These are phyloP conservation scores for Callionymus lyra DNA, from an alignment of 2,113 vertebrate species.

Conservation along the genomic window DNA sequence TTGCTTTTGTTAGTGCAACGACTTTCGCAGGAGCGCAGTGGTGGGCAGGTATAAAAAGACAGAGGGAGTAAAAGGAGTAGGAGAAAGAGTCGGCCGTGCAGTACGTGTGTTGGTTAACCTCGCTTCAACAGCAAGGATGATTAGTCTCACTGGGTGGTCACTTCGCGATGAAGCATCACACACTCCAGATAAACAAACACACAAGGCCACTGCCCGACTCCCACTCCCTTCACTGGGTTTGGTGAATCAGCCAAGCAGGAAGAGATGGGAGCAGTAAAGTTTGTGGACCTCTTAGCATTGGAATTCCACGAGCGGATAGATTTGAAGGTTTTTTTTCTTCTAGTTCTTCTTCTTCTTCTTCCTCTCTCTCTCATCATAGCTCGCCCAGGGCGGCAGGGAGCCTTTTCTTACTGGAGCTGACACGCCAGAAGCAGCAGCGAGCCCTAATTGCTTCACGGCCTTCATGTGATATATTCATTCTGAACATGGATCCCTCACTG, in stretches of 20 bases:
- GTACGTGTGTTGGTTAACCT: conserved; percentile 26
- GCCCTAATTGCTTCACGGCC: conserved; percentile 53
- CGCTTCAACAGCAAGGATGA: conserved; percentile 27
- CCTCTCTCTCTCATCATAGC: conserved; percentile 15
- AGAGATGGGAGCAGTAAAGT: conserved; percentile 22
- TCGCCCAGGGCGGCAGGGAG: conserved; percentile 31
- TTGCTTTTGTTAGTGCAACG: too few species aligned
- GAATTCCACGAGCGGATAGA: conserved; percentile 28
- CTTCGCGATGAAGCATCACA: conserved; percentile 34
- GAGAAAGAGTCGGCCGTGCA: neutral
- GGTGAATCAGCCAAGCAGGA: conserved; percentile 24
- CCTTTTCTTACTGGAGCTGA: conserved; percentile 45
- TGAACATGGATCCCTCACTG: conserved; percentile 32
- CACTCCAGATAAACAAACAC: conserved; percentile 12
- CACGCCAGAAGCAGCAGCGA: conserved; percentile 34
- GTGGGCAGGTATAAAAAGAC: conserved; percentile 1
- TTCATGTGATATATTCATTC: conserved; percentile 32
- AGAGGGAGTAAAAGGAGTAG: conserved; percentile 5
- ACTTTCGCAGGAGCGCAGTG: neutral
- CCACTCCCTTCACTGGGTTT: conserved; percentile 14
- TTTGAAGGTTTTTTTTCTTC: conserved; percentile 26
- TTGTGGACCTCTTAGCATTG: conserved; percentile 32
- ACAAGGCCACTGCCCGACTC: conserved; percentile 10
- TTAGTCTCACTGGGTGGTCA: conserved; percentile 41
- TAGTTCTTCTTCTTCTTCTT: too few species aligned